Evolutionary conservation across 2,888 invertebrate species (phyloP).

Genomic region (Stenodera caucasica): DNA sequence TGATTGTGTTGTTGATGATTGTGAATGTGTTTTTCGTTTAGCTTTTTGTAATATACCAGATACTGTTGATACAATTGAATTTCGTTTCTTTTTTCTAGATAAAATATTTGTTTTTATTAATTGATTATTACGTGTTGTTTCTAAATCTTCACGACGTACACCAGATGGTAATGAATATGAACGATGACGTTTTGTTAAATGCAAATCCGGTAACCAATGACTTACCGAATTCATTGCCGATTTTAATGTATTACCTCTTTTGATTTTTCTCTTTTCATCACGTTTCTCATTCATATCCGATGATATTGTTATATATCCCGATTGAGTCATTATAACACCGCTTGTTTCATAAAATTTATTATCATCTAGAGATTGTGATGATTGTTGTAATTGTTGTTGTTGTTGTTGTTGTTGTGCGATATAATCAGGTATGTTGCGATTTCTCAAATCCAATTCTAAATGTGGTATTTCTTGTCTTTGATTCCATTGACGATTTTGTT

Average conservation of each 20-base stretch:
- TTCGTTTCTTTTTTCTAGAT: conserved; percentile 72
- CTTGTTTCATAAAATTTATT: conserved; percentile 59
- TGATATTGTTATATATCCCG: conserved; percentile 76
- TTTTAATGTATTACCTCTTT: conserved; percentile 70
- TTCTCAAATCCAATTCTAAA: conserved; percentile 56
- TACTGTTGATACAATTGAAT: conserved; percentile 79
- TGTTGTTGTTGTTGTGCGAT: conserved; percentile 50
- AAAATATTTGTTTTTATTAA: conserved; percentile 39
- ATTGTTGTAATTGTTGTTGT: conserved; percentile 42
- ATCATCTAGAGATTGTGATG: conserved; percentile 15
- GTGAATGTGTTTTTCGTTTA: conserved; percentile 67
- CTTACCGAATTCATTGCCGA: conserved; percentile 80
- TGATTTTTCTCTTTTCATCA: conserved; percentile 67
- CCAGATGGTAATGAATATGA: conserved; percentile 81
- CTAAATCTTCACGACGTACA: conserved; percentile 62
- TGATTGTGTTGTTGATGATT: conserved; percentile 62
- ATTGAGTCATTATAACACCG: conserved; percentile 73
- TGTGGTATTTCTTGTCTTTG: conserved; percentile 54
- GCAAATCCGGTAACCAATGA: conserved; percentile 79
- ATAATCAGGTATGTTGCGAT: conserved; percentile 60
- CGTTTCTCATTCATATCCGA: conserved; percentile 56
- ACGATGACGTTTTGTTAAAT: conserved; percentile 75
- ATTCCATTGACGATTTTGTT: conserved; percentile 47
- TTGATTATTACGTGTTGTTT: conserved; percentile 54
- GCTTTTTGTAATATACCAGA: conserved; percentile 85